A percentile compares a stretch with the other conserved stretches of the same genome.
Evolutionary conservation across 1,140 invertebrate species (phyloP).

Genomic region (Panagrolaimus sp.): DNA sequence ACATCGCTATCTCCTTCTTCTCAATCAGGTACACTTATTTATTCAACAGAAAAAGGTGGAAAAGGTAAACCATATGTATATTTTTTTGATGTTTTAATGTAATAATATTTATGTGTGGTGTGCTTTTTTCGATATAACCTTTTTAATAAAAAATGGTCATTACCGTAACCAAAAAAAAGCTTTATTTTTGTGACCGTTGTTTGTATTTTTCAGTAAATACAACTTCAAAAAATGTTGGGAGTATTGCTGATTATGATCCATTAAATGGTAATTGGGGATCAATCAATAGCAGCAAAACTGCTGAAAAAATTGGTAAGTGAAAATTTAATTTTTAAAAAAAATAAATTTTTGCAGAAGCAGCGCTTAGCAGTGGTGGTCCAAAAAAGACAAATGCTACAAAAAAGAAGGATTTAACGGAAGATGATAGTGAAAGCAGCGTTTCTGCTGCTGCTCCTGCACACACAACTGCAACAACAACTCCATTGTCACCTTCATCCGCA

Average conservation of each 20-base stretch:
- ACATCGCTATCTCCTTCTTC: constrained; percentile 11
- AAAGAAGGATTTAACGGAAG: neutral
- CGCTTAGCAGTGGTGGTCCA: no score
- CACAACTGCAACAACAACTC: constrained; percentile 15
- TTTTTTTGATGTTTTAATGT: constrained; percentile 7
- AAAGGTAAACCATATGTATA: constrained; percentile 25
- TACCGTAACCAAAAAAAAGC: neutral
- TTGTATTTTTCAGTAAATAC: neutral
- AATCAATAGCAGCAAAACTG: constrained; percentile 64
- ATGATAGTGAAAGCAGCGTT: constrained; percentile 7
- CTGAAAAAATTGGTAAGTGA: neutral
- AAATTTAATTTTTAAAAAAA: neutral
- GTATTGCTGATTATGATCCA: constrained; percentile 81
- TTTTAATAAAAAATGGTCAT: no score
- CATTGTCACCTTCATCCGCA: neutral
- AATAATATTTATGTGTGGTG: neutral
- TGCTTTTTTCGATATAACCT: neutral
- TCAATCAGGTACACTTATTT: constrained; percentile 35
- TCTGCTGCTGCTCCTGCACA: constrained; percentile 28
- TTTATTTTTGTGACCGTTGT: neutral
- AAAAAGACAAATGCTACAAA: neutral
- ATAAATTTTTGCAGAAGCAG: no score
- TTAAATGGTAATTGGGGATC: constrained; percentile 74
- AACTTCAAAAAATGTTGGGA: constrained; percentile 2
- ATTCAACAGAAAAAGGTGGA: constrained; percentile 41